phyloP scores from a whole-genome alignment of 2,113 vertebrate genomes.

The Forbesichthys papilliferus region DNA sequence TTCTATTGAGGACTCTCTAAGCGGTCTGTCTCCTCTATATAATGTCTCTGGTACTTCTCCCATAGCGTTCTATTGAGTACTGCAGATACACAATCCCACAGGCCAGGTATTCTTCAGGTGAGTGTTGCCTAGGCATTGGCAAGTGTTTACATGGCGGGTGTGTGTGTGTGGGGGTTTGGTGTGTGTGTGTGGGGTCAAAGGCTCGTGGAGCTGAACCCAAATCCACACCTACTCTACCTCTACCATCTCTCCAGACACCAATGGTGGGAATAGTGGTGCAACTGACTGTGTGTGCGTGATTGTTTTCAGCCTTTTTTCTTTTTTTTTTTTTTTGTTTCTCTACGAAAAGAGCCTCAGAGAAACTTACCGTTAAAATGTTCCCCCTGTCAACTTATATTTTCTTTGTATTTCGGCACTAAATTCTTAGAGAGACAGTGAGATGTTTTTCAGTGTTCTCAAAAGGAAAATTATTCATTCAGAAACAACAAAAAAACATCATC shows the following conservation, averaged over 20 bases:
- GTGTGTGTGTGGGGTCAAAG: neutral
- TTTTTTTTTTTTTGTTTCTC: conserved; percentile 9
- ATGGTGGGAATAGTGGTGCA: conserved; percentile 60
- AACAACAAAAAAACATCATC: conserved; percentile 48
- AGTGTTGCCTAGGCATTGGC: conserved; percentile 1
- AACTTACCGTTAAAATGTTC: conserved; percentile 9
- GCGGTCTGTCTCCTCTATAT: no score
- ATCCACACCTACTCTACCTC: conserved; percentile 34
- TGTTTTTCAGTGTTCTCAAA: conserved; percentile 36
- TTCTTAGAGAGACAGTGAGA: conserved; percentile 72
- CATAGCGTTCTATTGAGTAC: neutral
- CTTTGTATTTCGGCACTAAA: conserved; percentile 43
- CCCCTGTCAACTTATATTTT: conserved; percentile 32
- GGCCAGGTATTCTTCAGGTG: conserved; percentile 25
- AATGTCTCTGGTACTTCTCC: no score
- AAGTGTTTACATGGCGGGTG: neutral
- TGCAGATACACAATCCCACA: conserved; percentile 11
- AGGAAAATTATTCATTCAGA: conserved; percentile 70
- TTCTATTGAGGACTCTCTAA: no score
- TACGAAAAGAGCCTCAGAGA: conserved; percentile 10
- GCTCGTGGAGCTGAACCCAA: conserved; percentile 7
- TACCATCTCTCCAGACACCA: conserved; percentile 23
- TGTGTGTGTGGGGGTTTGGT: neutral
- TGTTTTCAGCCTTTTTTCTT: conserved; percentile 7
- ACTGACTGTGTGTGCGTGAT: conserved; percentile 26